Percentiles rank a stretch among this genome's conserved stretches.
These are phyloP conservation scores for Neodiprion lecontei DNA, from an alignment of 1,140 invertebrate species.

Conservation along the genomic window DNA sequence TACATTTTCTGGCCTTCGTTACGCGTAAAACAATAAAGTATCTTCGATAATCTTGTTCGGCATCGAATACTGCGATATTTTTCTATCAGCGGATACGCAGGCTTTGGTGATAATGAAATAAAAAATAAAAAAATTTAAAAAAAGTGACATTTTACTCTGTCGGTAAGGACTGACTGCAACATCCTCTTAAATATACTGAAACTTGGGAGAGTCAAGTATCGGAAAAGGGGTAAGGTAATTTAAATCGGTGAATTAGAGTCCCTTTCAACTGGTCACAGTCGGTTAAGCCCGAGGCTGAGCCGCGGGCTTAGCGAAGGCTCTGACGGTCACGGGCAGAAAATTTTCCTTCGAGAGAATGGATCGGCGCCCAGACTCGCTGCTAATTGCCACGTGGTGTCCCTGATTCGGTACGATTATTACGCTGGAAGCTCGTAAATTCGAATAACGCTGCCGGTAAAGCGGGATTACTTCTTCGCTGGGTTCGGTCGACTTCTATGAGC, in stretches of 20 bases:
- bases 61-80: no score
- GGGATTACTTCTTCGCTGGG: not conserved
- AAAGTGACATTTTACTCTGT: no score
- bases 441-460: not conserved
- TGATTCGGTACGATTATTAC: not conserved
- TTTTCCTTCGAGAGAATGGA: not conserved
- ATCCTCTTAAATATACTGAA: no score
- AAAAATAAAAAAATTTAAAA: no score
- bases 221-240: not conserved
- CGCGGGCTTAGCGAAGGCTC: not conserved
- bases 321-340: not conserved
- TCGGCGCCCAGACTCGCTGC: not conserved
- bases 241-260: conserved; percentile 2
- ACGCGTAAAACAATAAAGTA: no score
- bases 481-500: no score
- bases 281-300: not conserved
- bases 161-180: no score
- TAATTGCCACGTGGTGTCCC: not conserved
- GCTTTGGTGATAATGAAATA: no score
- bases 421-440: not conserved
- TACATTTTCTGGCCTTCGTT: no score
- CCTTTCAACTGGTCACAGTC: conserved; percentile 5
- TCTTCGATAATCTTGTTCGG: no score
- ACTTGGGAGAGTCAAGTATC: no score
- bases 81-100: no score